A percentile compares a stretch with the other conserved stretches of the same genome.
phyloP scores from a whole-genome alignment of 2,797 vertebrate genomes.

The Tiaroga cobitis region DNA sequence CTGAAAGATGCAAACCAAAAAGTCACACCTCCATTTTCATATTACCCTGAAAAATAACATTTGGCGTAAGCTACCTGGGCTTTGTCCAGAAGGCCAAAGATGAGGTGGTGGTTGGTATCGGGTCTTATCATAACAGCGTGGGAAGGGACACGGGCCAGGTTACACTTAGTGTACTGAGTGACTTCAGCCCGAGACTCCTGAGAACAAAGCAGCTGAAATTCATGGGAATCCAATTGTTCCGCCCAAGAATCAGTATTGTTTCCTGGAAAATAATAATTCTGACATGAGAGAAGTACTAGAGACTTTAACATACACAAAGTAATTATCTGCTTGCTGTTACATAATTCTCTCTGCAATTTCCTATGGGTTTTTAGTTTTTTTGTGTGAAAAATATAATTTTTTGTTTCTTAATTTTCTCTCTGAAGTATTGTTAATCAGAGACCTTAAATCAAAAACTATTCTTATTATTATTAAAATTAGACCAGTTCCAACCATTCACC shows the following conservation, averaged over 20 bases:
- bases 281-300: neutral
- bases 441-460: neutral
- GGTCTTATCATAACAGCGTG: slow-evolving; percentile 92
- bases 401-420: neutral
- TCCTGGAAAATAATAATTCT: slow-evolving; percentile 72
- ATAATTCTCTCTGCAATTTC: neutral
- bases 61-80: slow-evolving; percentile 83
- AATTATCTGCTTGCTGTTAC: neutral
- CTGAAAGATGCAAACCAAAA: slow-evolving; percentile 72
- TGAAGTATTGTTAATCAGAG: neutral
- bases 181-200: slow-evolving; percentile 86
- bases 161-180: slow-evolving; percentile 82
- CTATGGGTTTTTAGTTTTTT: neutral
- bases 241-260: slow-evolving; percentile 84
- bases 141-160: slow-evolving; percentile 88
- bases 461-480: neutral
- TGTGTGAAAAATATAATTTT: neutral
- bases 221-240: slow-evolving; percentile 70
- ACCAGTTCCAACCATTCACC: neutral
- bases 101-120: slow-evolving; percentile 77
- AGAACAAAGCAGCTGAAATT: slow-evolving; percentile 91
- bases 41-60: neutral
- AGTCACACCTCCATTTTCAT: neutral
- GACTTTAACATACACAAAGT: neutral
- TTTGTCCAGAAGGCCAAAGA: slow-evolving; percentile 88